A percentile compares a stretch with the other conserved stretches of the same genome.
Conservation (phyloP, 2,797 vertebrate species). For the Pelodytes ibericus region DNA sequence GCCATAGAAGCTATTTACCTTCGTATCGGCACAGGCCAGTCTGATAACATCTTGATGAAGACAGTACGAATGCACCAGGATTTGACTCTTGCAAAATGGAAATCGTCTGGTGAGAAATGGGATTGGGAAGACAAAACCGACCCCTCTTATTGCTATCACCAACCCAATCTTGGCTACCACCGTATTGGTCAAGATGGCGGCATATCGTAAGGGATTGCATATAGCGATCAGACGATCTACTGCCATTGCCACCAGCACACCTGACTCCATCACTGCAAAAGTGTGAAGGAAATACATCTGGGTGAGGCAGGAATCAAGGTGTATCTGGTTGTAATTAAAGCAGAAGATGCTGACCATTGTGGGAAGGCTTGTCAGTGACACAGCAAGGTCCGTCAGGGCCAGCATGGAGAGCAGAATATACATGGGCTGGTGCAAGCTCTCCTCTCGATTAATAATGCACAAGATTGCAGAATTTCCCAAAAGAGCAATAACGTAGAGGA, state of each 20-base stretch:
- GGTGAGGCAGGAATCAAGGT: slow-evolving; percentile 61
- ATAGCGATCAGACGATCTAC: slow-evolving; percentile 66
- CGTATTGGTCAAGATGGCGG: slow-evolving; percentile 57
- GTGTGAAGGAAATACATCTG: slow-evolving; percentile 65
- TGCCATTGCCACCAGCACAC: slow-evolving; percentile 67
- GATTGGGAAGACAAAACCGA: slow-evolving; percentile 30
- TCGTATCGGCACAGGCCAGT: slow-evolving; percentile 28
- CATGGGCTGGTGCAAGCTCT: slow-evolving; percentile 33
- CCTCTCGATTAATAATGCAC: slow-evolving; percentile 5
- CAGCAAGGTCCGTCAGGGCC: slow-evolving; percentile 7
- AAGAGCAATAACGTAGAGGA: slow-evolving; percentile 18
- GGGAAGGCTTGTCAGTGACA: slow-evolving; percentile 21
- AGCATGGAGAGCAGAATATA: slow-evolving; percentile 28
- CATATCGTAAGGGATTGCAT: slow-evolving; percentile 65
- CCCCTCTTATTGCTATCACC: slow-evolving; percentile 36
- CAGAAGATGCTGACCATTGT: slow-evolving; percentile 43
- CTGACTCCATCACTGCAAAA: slow-evolving; percentile 66
- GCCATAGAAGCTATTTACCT: slow-evolving; percentile 31
- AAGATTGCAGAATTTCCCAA: slow-evolving; percentile 30
- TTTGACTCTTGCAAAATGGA: slow-evolving; percentile 50
- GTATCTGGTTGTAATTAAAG: slow-evolving; percentile 17
- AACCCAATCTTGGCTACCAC: slow-evolving; percentile 55
- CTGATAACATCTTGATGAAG: slow-evolving; percentile 48
- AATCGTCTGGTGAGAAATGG: slow-evolving; percentile 55
- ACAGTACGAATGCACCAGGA: slow-evolving; percentile 33